Evolutionary conservation across 2,888 invertebrate genomes (phyloP).

Genomic region (Exocentrus adspersus): DNA sequence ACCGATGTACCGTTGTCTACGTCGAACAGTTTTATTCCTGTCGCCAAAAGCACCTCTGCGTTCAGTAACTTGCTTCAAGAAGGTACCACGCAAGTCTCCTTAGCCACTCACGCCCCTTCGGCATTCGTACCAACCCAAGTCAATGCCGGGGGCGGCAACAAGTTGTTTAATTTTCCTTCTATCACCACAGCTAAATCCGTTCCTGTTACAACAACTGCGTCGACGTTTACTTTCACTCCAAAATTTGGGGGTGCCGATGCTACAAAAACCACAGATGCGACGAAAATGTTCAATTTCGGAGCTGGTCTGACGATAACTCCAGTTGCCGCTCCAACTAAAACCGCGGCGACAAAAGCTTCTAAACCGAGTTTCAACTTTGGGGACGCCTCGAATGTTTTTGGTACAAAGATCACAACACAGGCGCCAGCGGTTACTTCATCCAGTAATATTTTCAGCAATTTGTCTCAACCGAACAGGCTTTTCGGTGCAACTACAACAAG

Average conservation of each 20-base stretch:
- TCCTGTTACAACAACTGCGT: neutral
- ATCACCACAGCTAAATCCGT: slow-evolving; percentile 5
- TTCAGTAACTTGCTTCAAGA: slow-evolving; percentile 25
- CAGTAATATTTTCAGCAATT: neutral
- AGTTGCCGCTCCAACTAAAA: slow-evolving; percentile 6
- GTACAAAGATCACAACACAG: neutral
- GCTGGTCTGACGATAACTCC: slow-evolving; percentile 24
- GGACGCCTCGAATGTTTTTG: slow-evolving; percentile 7
- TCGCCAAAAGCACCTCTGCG: slow-evolving; percentile 18
- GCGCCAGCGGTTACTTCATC: neutral
- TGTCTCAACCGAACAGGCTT: slow-evolving; percentile 10
- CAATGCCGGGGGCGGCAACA: slow-evolving; percentile 4
- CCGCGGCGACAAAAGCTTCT: slow-evolving; percentile 33
- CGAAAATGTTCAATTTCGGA: slow-evolving; percentile 28
- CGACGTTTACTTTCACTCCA: slow-evolving; percentile 20
- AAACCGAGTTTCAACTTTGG: slow-evolving; percentile 41
- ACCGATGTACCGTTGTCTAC: neutral
- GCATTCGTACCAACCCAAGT: slow-evolving; percentile 39
- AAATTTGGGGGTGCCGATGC: slow-evolving; percentile 5
- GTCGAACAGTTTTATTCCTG: slow-evolving; percentile 5
- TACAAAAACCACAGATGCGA: slow-evolving; percentile 3
- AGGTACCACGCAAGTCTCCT: neutral
- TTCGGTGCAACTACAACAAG: slow-evolving; percentile 20
- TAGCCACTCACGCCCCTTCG: slow-evolving; percentile 17
- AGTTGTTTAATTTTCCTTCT: slow-evolving; percentile 20